Percentiles rank a stretch among this genome's conserved stretches.
phyloP scores from a whole-genome alignment of 2,888 invertebrate genomes.

The Aphodius granarius region DNA sequence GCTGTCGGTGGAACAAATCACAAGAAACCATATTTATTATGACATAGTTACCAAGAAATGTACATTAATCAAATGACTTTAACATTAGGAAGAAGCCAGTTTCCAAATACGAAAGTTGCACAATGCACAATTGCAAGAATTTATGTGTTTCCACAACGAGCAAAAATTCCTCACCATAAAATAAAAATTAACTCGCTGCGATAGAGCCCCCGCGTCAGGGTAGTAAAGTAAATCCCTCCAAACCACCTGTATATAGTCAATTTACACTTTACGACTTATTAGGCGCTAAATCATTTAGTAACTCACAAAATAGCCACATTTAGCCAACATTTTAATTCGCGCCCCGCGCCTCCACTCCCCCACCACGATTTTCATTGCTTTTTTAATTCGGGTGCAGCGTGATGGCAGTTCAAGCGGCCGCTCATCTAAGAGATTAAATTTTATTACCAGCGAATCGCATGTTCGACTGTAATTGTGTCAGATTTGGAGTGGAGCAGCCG shows the following conservation, averaged over 20 bases:
- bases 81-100: too few relatives aligned
- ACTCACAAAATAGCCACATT: neutral
- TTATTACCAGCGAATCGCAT: conserved; percentile 3
- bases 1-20: too few relatives aligned
- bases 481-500: conserved; percentile 1
- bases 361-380: neutral
- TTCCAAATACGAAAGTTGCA: too few relatives aligned
- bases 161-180: neutral
- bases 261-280: neutral
- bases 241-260: neutral
- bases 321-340: neutral
- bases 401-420: neutral
- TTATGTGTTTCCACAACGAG: neutral
- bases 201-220: neutral
- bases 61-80: too few relatives aligned
- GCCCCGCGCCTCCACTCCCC: neutral
- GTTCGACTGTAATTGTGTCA: conserved; percentile 5
- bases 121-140: too few relatives aligned
- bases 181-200: neutral
- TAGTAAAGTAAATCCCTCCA: neutral
- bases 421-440: neutral
- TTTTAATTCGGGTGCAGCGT: neutral
- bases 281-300: neutral
- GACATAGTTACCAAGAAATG: too few relatives aligned
- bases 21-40: too few relatives aligned